Percentiles rank a stretch among this genome's conserved stretches.
phyloP scores from a whole-genome alignment of 1,140 invertebrate genomes.

The Zaprionus taronus region DNA sequence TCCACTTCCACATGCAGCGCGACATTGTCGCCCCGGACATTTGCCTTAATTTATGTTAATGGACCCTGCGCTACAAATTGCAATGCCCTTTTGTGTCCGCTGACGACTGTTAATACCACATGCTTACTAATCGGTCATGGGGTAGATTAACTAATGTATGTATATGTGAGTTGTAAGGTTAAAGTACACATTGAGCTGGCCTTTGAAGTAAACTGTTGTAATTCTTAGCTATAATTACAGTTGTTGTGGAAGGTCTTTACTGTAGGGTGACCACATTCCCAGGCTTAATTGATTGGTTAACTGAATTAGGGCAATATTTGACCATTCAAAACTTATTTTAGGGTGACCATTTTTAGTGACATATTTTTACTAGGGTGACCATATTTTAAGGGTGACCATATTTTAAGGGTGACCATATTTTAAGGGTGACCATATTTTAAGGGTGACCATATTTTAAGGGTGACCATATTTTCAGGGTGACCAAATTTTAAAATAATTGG shows the following conservation, averaged over 20 bases:
- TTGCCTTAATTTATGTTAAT: slow-evolving; percentile 79
- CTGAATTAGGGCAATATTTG: too few relatives aligned
- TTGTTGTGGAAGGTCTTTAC: neutral
- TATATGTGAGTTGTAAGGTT: neutral
- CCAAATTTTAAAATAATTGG: neutral
- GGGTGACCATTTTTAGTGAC: neutral
- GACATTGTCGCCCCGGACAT: slow-evolving; percentile 45
- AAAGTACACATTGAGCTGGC: neutral
- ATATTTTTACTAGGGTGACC: too few relatives aligned
- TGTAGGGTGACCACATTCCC: neutral
- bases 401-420: too few relatives aligned
- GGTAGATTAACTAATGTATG: neutral
- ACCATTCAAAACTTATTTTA: too few relatives aligned
- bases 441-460: neutral
- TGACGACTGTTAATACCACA: slow-evolving; percentile 31
- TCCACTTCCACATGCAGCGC: slow-evolving; percentile 20
- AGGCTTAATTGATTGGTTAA: too few relatives aligned
- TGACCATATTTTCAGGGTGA: neutral
- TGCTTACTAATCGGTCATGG: neutral
- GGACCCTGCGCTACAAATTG: slow-evolving; percentile 75
- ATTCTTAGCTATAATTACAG: neutral
- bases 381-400: neutral
- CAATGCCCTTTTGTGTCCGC: slow-evolving; percentile 72
- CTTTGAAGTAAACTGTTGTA: neutral
- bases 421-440: neutral